These are phyloP conservation scores for Lymantria dispar DNA, from an alignment of 2,888 invertebrate species.

Conservation along the genomic window DNA sequence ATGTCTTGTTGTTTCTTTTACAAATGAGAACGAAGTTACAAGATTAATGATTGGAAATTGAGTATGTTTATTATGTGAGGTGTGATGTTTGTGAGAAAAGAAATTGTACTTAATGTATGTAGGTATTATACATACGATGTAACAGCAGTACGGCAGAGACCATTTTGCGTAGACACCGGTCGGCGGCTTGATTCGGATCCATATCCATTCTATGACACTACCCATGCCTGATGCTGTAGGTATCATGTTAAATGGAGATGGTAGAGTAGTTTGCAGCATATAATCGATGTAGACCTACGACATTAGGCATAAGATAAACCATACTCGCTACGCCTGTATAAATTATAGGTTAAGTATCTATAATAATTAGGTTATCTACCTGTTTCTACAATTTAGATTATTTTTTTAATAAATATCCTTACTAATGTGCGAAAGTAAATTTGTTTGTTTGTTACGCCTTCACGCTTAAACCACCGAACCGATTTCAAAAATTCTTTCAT, in stretches of 20 bases:
- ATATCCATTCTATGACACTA: conserved; percentile 71
- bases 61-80: not conserved
- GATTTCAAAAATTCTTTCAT: too few species aligned
- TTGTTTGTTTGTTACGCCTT: too few species aligned
- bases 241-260: conserved; percentile 88
- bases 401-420: too few species aligned
- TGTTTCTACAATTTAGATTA: too few species aligned
- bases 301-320: not conserved
- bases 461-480: too few species aligned
- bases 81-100: too few species aligned
- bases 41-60: not conserved
- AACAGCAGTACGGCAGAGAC: conserved; percentile 70
- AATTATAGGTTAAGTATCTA: too few species aligned
- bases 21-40: not conserved
- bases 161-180: conserved; percentile 64
- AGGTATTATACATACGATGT: conserved; percentile 49
- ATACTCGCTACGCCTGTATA: not conserved
- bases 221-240: conserved; percentile 80
- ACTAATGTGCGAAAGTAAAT: too few species aligned
- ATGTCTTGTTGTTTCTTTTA: too few species aligned
- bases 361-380: too few species aligned
- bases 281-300: conserved; percentile 85
- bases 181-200: conserved; percentile 52
- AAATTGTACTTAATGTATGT: not conserved
- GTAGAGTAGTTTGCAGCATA: conserved; percentile 86